A percentile compares a stretch with the other conserved stretches of the same genome.
These are phyloP conservation scores for Caenorhabditis sp. DNA, from an alignment of 2,888 invertebrate species.

Conservation along the genomic window DNA sequence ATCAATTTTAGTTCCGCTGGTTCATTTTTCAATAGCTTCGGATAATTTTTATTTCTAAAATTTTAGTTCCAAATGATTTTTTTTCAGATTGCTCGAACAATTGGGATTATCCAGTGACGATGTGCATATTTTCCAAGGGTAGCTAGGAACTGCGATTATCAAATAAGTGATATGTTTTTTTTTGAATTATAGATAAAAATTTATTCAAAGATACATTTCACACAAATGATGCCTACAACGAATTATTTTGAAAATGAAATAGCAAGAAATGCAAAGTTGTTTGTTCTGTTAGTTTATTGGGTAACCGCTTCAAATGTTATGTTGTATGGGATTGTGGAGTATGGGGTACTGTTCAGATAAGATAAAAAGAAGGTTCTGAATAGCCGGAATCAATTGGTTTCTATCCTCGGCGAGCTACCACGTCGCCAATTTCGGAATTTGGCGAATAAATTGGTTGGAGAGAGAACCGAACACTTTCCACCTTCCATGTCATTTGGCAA, in stretches of 20 bases:
- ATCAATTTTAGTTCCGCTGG: too few species aligned
- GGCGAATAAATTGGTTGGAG: slow-evolving; percentile 60
- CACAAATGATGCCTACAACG: not conserved
- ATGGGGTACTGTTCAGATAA: too few species aligned
- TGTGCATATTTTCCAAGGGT: slow-evolving; percentile 34
- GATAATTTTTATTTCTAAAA: not conserved
- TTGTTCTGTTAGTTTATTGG: not conserved
- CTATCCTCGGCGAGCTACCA: slow-evolving; percentile 49
- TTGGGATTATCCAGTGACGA: slow-evolving; percentile 18
- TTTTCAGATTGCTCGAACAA: slow-evolving; percentile 17
- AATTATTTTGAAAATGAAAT: slow-evolving; percentile 1
- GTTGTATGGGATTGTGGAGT: too few species aligned
- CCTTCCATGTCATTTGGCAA: slow-evolving; percentile 44
- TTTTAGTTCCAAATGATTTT: not conserved
- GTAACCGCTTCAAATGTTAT: slow-evolving; percentile 11
- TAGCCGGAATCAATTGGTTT: slow-evolving; percentile 22
- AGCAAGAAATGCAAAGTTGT: slow-evolving; percentile 34
- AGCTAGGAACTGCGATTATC: not conserved
- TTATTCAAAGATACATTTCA: not conserved
- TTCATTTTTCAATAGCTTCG: too few species aligned
- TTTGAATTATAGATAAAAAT: not conserved
- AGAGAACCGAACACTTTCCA: slow-evolving; percentile 64
- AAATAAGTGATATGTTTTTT: not conserved
- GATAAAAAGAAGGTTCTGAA: not conserved
- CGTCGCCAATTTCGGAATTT: slow-evolving; percentile 64